Conservation (phyloP, 2,888 invertebrate genomes). For the Eustalomyia histrio region DNA sequence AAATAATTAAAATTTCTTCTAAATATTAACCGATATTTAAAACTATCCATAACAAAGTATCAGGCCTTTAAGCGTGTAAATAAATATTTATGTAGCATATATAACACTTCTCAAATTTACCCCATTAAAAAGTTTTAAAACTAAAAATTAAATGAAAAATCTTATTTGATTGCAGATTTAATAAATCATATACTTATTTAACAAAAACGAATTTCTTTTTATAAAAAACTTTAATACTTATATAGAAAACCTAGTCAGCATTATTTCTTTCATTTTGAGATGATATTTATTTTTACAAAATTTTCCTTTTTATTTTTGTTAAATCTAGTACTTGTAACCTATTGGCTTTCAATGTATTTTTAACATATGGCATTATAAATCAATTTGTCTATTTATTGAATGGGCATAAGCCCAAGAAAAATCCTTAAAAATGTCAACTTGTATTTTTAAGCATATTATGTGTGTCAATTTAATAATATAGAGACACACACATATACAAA, state of each 20-base stretch:
- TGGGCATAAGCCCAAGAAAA: constrained; percentile 39
- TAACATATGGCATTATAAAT: constrained; percentile 62
- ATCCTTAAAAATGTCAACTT: constrained; percentile 31
- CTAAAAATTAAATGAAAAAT: too few relatives aligned
- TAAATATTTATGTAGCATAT: too few relatives aligned
- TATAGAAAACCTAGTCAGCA: constrained; percentile 32
- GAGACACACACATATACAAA: constrained; percentile 5
- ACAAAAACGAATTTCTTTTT: too few relatives aligned
- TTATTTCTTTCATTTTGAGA: constrained; percentile 12
- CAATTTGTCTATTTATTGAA: constrained; percentile 62
- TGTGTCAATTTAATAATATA: constrained; percentile 58
- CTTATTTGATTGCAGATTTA: too few relatives aligned
- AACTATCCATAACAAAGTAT: too few relatives aligned
- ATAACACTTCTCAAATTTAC: too few relatives aligned
- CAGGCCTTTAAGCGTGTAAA: too few relatives aligned
- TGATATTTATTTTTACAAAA: constrained; percentile 14
- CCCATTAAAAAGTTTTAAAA: too few relatives aligned
- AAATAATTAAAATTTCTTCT: too few relatives aligned
- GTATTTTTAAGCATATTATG: constrained; percentile 21
- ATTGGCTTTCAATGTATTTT: constrained; percentile 41
- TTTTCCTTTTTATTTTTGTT: background rate
- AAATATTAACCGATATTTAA: too few relatives aligned
- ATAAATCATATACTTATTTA: too few relatives aligned
- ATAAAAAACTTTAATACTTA: too few relatives aligned
- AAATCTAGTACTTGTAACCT: constrained; percentile 41